Evolutionary conservation across 2,113 vertebrate species (phyloP).

Genomic region (Pseudorectes ferrugineus): DNA sequence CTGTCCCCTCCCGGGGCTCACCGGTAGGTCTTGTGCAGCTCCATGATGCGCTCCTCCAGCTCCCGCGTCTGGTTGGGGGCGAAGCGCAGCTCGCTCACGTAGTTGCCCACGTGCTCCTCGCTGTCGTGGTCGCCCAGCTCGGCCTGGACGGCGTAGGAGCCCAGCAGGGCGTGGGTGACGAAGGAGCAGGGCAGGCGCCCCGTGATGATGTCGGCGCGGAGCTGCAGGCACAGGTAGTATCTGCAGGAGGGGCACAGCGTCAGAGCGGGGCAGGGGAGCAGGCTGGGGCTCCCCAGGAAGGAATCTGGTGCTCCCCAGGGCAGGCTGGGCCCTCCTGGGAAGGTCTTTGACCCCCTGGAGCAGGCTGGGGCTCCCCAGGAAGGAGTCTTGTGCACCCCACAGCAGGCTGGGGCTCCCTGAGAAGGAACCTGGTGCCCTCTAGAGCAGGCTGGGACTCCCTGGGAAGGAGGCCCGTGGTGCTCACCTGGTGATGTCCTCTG

Average conservation of each 20-base stretch:
- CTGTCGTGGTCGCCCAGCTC: constrained; percentile 93
- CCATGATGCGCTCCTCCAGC: constrained; percentile 96
- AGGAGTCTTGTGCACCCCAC: accelerated
- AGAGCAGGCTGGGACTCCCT: neutral
- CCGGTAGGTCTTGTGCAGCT: constrained; percentile 96
- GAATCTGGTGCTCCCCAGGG: accelerated
- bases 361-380: too few relatives aligned
- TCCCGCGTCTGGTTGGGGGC: constrained; percentile 95
- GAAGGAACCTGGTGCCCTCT: neutral
- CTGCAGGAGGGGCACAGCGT: constrained; percentile 63
- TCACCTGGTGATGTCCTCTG: constrained; percentile 97
- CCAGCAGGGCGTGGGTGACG: constrained; percentile 93
- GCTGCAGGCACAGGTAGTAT: constrained; percentile 98
- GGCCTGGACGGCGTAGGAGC: constrained; percentile 92
- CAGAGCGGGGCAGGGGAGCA: neutral
- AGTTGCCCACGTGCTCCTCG: constrained; percentile 88
- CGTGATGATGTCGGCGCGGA: constrained; percentile 95
- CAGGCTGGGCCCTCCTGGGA: neutral
- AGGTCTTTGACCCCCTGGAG: neutral
- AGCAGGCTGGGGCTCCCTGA: neutral
- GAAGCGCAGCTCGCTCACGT: constrained; percentile 90
- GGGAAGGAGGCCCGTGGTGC: neutral
- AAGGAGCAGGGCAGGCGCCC: constrained; percentile 97
- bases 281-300: neutral
- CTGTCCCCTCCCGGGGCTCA: neutral